Percentiles rank a stretch among this genome's conserved stretches.
Evolutionary conservation across 2,888 invertebrate genomes (phyloP).

Genomic region (Altica lythri): DNA sequence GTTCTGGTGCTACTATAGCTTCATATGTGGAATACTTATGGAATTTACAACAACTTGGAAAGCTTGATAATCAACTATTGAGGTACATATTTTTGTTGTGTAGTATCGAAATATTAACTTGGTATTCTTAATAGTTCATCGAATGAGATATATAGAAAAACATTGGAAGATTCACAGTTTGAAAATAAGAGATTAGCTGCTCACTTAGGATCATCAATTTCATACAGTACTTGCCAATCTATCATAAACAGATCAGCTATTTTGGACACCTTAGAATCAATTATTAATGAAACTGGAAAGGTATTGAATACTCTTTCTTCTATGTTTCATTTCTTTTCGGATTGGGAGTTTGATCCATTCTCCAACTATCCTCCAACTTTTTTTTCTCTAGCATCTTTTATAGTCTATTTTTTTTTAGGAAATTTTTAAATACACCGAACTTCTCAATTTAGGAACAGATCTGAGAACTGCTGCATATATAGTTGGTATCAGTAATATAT

Average conservation of each 20-base stretch:
- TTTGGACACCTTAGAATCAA: conserved; percentile 19
- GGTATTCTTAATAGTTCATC: no score
- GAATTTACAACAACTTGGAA: conserved; percentile 37
- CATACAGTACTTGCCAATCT: background rate
- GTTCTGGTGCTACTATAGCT: conserved; percentile 48
- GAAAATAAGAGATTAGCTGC: background rate
- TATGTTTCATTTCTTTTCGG: no score
- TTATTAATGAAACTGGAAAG: conserved; percentile 20
- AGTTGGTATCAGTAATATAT: conserved; percentile 47
- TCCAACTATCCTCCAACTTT: no score
- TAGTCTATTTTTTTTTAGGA: conserved; percentile 41
- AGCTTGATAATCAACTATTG: conserved; percentile 25
- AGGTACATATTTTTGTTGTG: no score
- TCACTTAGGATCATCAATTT: conserved; percentile 15
- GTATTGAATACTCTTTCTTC: no score
- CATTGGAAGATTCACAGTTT: no score
- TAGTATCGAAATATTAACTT: no score
- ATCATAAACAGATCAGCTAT: conserved; percentile 9
- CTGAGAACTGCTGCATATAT: conserved; percentile 50
- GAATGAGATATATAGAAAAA: no score
- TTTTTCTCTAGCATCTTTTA: background rate
- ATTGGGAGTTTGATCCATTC: no score
- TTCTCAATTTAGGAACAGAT: conserved; percentile 46
- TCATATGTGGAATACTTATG: conserved; percentile 52
- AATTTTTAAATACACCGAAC: conserved; percentile 42